Evolutionary conservation across 2,888 invertebrate species (phyloP), one percentile per base, ranked within the genome.

Genomic region (Plebejus melissa): DNA sequence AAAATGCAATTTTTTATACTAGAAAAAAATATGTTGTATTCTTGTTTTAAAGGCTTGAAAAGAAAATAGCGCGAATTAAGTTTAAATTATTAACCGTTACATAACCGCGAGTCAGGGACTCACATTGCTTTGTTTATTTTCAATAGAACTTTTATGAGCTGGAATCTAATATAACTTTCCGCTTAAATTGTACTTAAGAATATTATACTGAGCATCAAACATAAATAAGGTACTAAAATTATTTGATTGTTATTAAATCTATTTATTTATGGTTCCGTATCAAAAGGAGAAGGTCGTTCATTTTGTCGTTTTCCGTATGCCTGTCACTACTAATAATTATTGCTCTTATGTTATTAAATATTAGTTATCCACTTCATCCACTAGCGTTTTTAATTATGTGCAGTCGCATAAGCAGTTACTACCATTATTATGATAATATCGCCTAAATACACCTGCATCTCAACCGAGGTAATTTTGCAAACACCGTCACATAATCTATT

Each of bases 61-160:
- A 72, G 72, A 72, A 72, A 72, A 72, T 54, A 32, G 72, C 72
- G 72, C 72, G 54, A 72, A 72, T 32, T 72, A 32, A 28, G 50
- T 72, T 46, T 72, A 32, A 72, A 72, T 32, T 11, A 32, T 32
- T 72, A 72, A 72, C 28, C 50, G 50, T 72, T 72, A 72, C 32
- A 72, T 72, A 72, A 72, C 54, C 50, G 9, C 28, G 71, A 71
- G 41, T 9, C 28, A 11, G 11, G 41, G n/a, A 70, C 9, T 70
- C 65, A 36, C 65, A 65, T 65, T 65, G 65, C 65, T 65, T 65
- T 65, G 65, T 65, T 65, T 65, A 65, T 65, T 65, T 65, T 65
- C 11, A 65, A 4, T 13, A 5, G 4, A 32, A 22, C 4, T 4
- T 36, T 65, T 13, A 65, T 13, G 32, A 32, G 6, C 32, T 65